Evolutionary conservation across 2,797 vertebrate species (phyloP).

Genomic region (Cirrhinus mrigala): DNA sequence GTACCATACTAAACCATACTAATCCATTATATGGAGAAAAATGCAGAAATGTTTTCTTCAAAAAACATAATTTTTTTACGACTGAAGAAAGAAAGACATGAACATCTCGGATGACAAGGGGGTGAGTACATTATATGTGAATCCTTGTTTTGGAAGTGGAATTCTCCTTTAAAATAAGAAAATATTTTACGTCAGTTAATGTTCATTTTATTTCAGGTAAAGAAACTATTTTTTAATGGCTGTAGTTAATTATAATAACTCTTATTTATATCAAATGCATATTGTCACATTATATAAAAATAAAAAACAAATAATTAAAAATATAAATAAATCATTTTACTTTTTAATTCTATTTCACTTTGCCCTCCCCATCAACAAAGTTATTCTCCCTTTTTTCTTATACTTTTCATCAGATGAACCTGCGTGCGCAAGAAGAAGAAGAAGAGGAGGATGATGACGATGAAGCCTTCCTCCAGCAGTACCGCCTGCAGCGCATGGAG

Average conservation of each 20-base stretch:
- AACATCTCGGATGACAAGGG: no score
- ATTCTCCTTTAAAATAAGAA: no score
- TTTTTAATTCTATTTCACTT: neutral
- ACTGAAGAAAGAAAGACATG: no score
- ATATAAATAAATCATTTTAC: neutral
- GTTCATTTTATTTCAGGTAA: neutral
- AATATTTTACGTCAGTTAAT: no score
- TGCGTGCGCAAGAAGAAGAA: slow-evolving; percentile 88
- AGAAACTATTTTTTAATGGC: neutral
- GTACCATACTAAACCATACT: no score
- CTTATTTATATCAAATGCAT: neutral
- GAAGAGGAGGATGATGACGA: slow-evolving; percentile 86
- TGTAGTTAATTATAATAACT: neutral
- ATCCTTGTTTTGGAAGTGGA: no score
- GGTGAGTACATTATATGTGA: no score
- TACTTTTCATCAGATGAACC: slow-evolving; percentile 82
- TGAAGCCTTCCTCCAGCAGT: slow-evolving; percentile 92
- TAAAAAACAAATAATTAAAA: neutral
- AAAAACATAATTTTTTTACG: no score
- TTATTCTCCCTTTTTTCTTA: neutral
- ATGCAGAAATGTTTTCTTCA: no score
- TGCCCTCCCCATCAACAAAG: neutral
- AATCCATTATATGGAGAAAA: no score
- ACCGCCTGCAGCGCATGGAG: slow-evolving; percentile 94
- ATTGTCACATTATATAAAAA: neutral